Conservation (phyloP, 2,888 invertebrate species). For the Adelognathus sp. region DNA sequence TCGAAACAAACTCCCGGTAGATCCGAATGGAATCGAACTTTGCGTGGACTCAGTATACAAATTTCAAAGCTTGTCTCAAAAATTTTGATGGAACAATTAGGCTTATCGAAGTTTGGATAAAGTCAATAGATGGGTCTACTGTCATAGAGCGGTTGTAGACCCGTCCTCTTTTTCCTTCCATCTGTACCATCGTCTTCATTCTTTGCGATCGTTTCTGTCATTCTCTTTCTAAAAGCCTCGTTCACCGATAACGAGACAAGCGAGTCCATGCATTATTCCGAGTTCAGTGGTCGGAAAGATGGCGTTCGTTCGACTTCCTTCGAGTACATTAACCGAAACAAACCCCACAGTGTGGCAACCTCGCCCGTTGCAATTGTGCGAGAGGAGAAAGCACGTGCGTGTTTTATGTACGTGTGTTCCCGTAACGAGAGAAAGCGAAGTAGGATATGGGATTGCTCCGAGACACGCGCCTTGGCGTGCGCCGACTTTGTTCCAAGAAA, state of each 20-base stretch:
- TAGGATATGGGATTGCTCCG: constrained; percentile 74
- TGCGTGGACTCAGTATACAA: no score
- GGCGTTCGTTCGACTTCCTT: neutral
- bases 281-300: constrained; percentile 33
- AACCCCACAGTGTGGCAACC: neutral
- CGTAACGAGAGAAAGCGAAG: constrained; percentile 21
- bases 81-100: no score
- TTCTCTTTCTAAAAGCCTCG: constrained; percentile 1
- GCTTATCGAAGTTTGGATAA: no score
- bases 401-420: no score
- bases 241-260: constrained; percentile 28
- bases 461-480: constrained; percentile 78
- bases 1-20: no score
- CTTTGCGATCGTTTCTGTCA: no score
- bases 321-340: constrained; percentile 9
- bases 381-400: constrained; percentile 14
- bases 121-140: no score
- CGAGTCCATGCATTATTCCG: constrained; percentile 18
- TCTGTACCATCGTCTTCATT: no score
- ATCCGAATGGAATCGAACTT: no score
- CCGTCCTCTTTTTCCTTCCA: constrained; percentile 4
- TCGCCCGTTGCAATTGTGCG: constrained; percentile 12
- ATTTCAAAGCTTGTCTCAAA: no score
- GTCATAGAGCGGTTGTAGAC: constrained; percentile 10
- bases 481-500: constrained; percentile 64